Evolutionary conservation across 2,888 invertebrate species (phyloP).

Genomic region (Craniophora ligustri): DNA sequence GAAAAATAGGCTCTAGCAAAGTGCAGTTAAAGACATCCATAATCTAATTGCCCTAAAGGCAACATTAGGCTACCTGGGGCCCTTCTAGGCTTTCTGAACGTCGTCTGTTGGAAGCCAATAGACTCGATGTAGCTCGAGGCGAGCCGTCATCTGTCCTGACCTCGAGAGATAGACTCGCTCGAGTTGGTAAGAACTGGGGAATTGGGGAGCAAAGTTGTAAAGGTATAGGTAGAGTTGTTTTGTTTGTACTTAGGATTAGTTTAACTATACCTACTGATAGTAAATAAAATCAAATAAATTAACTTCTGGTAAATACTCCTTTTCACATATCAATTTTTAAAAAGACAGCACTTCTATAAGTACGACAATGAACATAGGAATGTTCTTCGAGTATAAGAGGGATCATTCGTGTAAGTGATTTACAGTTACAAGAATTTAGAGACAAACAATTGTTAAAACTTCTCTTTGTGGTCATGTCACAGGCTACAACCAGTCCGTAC

Average conservation of each 20-base stretch:
- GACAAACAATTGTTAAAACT: too few relatives aligned
- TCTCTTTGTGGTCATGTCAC: too few relatives aligned
- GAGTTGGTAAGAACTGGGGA: slow-evolving; percentile 87
- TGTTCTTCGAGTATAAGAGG: too few relatives aligned
- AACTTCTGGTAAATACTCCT: too few relatives aligned
- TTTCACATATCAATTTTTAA: too few relatives aligned
- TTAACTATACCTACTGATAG: too few relatives aligned
- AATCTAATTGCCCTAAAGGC: slow-evolving; percentile 45
- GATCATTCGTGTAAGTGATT: too few relatives aligned
- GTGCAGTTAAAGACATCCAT: background rate
- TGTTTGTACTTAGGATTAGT: background rate
- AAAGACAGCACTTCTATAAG: too few relatives aligned
- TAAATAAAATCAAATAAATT: too few relatives aligned
- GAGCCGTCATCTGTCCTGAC: slow-evolving; percentile 86
- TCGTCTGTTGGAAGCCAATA: slow-evolving; percentile 82
- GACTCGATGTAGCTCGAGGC: slow-evolving; percentile 79
- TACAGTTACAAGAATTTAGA: too few relatives aligned
- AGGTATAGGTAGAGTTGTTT: background rate
- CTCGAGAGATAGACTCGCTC: slow-evolving; percentile 90
- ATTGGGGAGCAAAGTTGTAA: slow-evolving; percentile 25
- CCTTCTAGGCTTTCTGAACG: slow-evolving; percentile 90
- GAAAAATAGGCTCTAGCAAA: slow-evolving; percentile 7
- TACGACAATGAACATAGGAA: too few relatives aligned
- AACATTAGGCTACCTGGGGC: slow-evolving; percentile 79
- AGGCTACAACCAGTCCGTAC: too few relatives aligned